phyloP scores from a whole-genome alignment of 2,797 vertebrate genomes.

The Danionella dracula region DNA sequence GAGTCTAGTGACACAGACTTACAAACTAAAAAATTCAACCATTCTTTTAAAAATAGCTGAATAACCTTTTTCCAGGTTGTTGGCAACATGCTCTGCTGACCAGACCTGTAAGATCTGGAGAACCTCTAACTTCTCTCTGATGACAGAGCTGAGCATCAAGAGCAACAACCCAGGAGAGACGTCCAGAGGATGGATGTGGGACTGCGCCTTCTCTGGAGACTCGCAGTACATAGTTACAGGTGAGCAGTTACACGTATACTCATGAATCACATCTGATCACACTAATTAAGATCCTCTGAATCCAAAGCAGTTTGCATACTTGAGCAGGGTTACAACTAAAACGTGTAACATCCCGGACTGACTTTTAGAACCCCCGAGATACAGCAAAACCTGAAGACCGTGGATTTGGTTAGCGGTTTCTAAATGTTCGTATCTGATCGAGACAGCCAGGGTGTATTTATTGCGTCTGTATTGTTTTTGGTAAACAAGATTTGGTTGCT shows the following conservation, averaged over 20 bases:
- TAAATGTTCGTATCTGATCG: too few species aligned
- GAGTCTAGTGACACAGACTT: conserved; percentile 39
- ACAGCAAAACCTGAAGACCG: too few species aligned
- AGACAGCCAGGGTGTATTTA: too few species aligned
- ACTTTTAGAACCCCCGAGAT: too few species aligned
- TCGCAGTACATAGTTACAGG: conserved; percentile 98
- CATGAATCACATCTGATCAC: too few species aligned
- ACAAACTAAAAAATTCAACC: neutral
- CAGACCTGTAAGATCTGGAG: conserved; percentile 99
- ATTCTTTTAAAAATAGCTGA: neutral
- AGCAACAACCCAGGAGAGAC: conserved; percentile 97
- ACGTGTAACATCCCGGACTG: too few species aligned
- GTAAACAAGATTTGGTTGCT: too few species aligned
- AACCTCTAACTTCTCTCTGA: conserved; percentile 95
- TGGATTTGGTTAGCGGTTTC: too few species aligned
- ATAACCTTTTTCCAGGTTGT: conserved; percentile 65
- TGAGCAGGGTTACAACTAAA: too few species aligned
- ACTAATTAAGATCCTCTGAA: too few species aligned
- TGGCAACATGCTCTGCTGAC: conserved; percentile 96
- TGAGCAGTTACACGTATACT: conserved; percentile 49
- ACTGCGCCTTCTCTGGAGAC: conserved; percentile 96
- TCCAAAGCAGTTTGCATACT: too few species aligned
- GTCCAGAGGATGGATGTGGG: conserved; percentile 99
- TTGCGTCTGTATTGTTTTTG: too few species aligned
- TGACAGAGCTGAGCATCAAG: conserved; percentile 98